Evolutionary conservation across 2,888 invertebrate genomes (phyloP).

Genomic region (Stramonita haemastoma): DNA sequence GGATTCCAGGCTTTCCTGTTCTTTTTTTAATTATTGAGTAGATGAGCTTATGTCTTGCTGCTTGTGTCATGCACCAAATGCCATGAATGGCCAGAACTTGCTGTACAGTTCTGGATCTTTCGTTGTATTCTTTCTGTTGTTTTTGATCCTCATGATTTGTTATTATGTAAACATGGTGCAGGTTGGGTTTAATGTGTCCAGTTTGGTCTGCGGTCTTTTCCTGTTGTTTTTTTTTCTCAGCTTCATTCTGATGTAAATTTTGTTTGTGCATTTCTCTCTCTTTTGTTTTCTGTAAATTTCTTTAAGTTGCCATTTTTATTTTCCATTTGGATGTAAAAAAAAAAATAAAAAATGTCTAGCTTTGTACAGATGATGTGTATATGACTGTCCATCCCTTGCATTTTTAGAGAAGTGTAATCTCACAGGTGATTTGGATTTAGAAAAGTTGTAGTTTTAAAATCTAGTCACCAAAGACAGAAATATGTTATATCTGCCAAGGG

Average conservation of each 20-base stretch:
- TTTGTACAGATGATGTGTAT: conserved; percentile 3
- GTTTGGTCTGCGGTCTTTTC: neutral
- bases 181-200: neutral
- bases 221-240: neutral
- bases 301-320: neutral
- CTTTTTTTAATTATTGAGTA: too few species aligned
- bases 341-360: neutral
- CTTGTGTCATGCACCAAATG: neutral
- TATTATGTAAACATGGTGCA: neutral
- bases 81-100: neutral
- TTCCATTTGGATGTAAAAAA: neutral
- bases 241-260: neutral
- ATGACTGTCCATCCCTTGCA: neutral
- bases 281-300: neutral
- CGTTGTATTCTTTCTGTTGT: neutral
- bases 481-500: neutral
- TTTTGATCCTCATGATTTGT: neutral
- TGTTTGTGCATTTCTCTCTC: neutral
- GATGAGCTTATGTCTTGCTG: neutral
- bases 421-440: neutral
- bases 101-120: neutral
- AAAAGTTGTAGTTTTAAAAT: neutral
- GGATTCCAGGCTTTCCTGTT: too few species aligned
- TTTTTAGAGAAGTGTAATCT: neutral
- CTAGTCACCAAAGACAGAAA: neutral